Evolutionary conservation across 1,140 invertebrate genomes (phyloP), one percentile per base, ranked within the genome.

Genomic region (Mesaphorura yosii): DNA sequence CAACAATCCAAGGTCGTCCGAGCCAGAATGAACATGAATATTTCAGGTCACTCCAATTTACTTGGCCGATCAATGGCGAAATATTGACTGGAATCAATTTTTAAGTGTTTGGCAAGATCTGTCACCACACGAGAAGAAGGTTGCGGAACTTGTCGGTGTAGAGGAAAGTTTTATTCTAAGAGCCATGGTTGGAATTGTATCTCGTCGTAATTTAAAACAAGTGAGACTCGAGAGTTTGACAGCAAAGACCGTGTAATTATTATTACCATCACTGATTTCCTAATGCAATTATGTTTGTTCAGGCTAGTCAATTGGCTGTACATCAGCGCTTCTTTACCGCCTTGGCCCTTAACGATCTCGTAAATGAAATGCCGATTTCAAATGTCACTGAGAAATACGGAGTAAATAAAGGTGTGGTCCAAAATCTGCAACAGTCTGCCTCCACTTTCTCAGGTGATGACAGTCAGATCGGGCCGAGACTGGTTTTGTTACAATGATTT

Each of bases 401-500:
- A 45, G 88, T 86, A 67, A 81, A 82, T 53, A 79, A 89, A 58
- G 94, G 93, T 49, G 80, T 89, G 51, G 64, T 81, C 14, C 94
- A 98, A 73, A 82, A 85, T 58, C 73, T 98, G 25, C 94, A 98
- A 71, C 90, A 96, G 67, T 82, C 85, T 44, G 83, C 92, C n/a
- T 81, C 92, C 26, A 93, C 90, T 25, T 96, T 96, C 80, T 89
- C 94, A 47, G 92, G n/a, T n/a, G n/a, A n/a, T 91, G 81, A 76
- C 70, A 65, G 65, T 64, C 20, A 19, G 20, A 39, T 29, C 41
- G 5, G 34, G 14, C 12, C 6, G 17, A 31, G 15, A 31, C 37
- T 48, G 7, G 37, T 28, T 48, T 48, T 2, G 23, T 17, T 5
- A 17, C 28, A 23, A 28, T 47, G 5, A 5, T 17, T 14, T 47